These are phyloP conservation scores for Hippopotamus amphibius DNA, from an alignment of 2,113 vertebrate genomes.

Conservation along the genomic window DNA sequence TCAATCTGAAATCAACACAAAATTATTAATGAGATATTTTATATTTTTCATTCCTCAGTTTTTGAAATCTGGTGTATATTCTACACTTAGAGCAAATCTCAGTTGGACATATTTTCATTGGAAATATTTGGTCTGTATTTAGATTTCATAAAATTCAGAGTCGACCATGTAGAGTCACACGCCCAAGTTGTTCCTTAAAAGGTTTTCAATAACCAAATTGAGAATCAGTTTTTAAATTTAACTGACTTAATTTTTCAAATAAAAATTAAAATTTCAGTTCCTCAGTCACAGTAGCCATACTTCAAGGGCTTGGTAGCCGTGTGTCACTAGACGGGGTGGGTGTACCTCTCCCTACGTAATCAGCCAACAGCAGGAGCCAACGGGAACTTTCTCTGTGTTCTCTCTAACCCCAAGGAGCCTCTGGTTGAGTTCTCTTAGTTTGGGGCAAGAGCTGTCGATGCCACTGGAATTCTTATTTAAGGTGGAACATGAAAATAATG, in stretches of 20 bases:
- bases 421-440: not conserved
- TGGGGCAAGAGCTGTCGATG: not conserved
- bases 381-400: not conserved
- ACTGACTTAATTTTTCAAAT: not conserved
- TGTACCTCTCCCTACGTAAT: not conserved
- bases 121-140: not conserved
- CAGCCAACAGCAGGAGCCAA: not conserved
- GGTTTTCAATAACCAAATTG: not conserved
- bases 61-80: not conserved
- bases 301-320: not conserved
- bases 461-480: not conserved
- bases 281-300: not conserved
- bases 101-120: not conserved
- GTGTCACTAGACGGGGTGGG: not conserved
- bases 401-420: not conserved
- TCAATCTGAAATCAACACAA: not conserved
- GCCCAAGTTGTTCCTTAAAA: not conserved
- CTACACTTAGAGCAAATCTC: not conserved
- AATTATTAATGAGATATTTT: not conserved
- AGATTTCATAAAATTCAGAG: slow-evolving; percentile 31
- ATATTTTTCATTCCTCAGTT: not conserved
- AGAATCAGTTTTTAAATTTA: not conserved
- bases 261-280: not conserved
- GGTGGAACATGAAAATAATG: not conserved
- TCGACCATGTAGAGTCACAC: not conserved